Evolutionary conservation across 2,888 invertebrate species (phyloP).

Genomic region (Cataglyphis rosenhaueri): DNA sequence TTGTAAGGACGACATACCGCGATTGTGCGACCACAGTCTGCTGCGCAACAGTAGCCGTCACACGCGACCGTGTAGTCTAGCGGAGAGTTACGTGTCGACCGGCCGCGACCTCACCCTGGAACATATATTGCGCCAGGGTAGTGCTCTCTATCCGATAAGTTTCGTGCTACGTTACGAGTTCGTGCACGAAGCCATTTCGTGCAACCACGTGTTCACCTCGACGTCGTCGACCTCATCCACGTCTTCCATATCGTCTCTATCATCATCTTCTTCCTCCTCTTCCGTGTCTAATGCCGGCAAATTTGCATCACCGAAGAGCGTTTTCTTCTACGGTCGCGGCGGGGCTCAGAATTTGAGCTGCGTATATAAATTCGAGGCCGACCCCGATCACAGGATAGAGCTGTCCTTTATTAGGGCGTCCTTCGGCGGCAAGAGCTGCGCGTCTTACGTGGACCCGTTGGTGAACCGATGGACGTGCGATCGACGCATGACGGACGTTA

Average conservation of each 20-base stretch:
- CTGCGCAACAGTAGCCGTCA: slow-evolving; percentile 90
- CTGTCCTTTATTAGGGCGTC: slow-evolving; percentile 90
- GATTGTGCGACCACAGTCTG: slow-evolving; percentile 91
- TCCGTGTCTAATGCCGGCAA: slow-evolving; percentile 85
- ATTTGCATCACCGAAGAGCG: slow-evolving; percentile 92
- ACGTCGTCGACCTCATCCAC: slow-evolving; percentile 71
- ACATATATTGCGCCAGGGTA: slow-evolving; percentile 92
- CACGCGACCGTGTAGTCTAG: slow-evolving; percentile 89
- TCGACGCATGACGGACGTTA: slow-evolving; percentile 76
- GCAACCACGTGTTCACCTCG: slow-evolving; percentile 83
- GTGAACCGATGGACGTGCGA: slow-evolving; percentile 91
- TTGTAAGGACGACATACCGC: slow-evolving; percentile 91
- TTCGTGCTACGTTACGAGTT: slow-evolving; percentile 94
- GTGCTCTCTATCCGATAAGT: slow-evolving; percentile 91
- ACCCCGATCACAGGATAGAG: slow-evolving; percentile 89
- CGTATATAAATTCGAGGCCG: slow-evolving; percentile 91
- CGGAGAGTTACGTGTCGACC: slow-evolving; percentile 92
- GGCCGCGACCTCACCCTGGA: slow-evolving; percentile 92
- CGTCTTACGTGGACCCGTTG: slow-evolving; percentile 88
- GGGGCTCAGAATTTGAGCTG: slow-evolving; percentile 92
- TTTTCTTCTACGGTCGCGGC: slow-evolving; percentile 93
- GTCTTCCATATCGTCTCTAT: slow-evolving; percentile 71
- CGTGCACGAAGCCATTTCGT: slow-evolving; percentile 87
- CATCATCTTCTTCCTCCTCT: slow-evolving; percentile 59
- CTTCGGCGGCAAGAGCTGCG: slow-evolving; percentile 90